Evolutionary conservation across 2,797 vertebrate genomes (phyloP).

Genomic region (Phoeniculus purpureus): DNA sequence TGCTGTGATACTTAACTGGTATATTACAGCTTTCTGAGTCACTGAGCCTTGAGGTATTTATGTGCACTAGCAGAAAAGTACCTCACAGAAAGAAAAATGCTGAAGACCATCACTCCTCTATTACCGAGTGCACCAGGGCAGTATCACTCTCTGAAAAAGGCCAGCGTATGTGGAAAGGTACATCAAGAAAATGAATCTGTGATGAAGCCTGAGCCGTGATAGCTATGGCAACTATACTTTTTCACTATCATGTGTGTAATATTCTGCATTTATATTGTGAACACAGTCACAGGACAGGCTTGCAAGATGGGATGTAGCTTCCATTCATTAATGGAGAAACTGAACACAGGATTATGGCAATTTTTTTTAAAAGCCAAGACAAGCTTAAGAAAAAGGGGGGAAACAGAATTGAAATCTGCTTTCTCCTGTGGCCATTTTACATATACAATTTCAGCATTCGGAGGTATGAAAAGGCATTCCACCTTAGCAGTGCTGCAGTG

Average conservation of each 20-base stretch:
- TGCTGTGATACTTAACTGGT: background rate
- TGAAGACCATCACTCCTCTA: background rate
- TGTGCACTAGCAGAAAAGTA: background rate
- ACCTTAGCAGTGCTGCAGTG: background rate
- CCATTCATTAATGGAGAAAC: background rate
- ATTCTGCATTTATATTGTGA: background rate
- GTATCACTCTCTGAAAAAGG: background rate
- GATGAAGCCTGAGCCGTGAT: background rate
- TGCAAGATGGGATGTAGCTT: background rate
- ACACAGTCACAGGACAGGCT: background rate
- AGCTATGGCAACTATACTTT: background rate
- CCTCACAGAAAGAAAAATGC: slow-evolving; percentile 5
- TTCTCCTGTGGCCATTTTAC: background rate
- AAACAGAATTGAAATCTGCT: background rate
- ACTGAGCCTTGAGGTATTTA: background rate
- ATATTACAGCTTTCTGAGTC: background rate
- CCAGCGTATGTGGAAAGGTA: background rate
- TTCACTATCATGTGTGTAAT: background rate
- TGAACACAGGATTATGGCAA: background rate
- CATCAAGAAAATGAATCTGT: slow-evolving; percentile 4
- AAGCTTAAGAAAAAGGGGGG: background rate
- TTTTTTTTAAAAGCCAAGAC: background rate
- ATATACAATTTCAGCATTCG: background rate
- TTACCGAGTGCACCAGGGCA: background rate
- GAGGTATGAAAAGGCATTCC: background rate